Percentiles rank a stretch among this genome's conserved stretches.
These are phyloP conservation scores for Tenthredo livida DNA, from an alignment of 2,888 invertebrate genomes.

Conservation along the genomic window DNA sequence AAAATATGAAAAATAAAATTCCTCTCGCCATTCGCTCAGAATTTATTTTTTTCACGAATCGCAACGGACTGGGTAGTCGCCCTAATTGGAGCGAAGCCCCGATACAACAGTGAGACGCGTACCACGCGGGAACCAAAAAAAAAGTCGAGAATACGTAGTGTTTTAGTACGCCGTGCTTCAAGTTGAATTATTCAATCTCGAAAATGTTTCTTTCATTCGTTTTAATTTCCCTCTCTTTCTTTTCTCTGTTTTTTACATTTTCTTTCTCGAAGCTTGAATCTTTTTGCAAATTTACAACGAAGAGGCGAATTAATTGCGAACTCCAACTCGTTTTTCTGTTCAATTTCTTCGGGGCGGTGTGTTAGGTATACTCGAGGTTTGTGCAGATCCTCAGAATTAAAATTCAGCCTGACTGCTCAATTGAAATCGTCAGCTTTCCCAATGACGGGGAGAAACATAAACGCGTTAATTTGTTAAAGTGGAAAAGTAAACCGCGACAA, in stretches of 20 bases:
- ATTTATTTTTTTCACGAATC: no score
- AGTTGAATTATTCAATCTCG: neutral
- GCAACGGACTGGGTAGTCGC: neutral
- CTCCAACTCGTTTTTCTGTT: neutral
- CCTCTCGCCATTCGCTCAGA: no score
- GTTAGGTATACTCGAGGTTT: no score
- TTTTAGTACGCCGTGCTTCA: conserved; percentile 9
- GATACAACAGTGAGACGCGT: neutral
- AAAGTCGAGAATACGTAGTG: conserved; percentile 13
- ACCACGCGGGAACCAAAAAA: neutral
- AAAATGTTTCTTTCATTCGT: neutral
- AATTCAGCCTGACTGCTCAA: no score
- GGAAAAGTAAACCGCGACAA: no score
- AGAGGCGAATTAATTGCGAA: no score
- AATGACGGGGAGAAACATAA: no score
- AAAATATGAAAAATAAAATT: no score
- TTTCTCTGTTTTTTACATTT: neutral
- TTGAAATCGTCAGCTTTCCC: neutral
- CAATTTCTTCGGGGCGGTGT: neutral
- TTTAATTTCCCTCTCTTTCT: neutral
- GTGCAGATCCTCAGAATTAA: no score
- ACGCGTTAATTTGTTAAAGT: no score
- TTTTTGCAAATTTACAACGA: conserved; percentile 1
- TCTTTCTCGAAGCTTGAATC: neutral
- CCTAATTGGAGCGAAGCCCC: conserved; percentile 27